Evolutionary conservation across 2,113 vertebrate species (phyloP).

Genomic region (Oreochromis spilurus): DNA sequence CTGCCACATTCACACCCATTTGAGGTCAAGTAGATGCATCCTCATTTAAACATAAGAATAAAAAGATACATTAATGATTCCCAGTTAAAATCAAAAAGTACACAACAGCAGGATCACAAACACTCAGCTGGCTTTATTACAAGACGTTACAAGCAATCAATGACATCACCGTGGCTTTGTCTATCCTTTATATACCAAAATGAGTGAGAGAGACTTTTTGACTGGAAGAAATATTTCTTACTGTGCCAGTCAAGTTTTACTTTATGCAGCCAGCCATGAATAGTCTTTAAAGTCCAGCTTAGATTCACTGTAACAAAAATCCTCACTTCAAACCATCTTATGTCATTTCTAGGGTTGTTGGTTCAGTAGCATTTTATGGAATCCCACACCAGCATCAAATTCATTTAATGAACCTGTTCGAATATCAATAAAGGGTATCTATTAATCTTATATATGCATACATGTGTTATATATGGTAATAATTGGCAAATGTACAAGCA

Average conservation of each 20-base stretch:
- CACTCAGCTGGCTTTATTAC: not conserved
- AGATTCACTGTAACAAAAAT: not conserved
- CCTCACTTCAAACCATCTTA: not conserved
- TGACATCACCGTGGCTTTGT: not conserved
- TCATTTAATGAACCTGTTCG: not conserved
- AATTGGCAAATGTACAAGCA: not conserved
- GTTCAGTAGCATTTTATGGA: not conserved
- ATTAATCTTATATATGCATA: not conserved
- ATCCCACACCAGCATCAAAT: not conserved
- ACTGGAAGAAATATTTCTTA: not conserved
- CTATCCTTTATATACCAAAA: not conserved
- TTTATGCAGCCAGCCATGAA: not conserved
- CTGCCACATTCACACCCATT: not conserved
- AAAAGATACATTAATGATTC: not conserved
- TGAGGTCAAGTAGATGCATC: not conserved
- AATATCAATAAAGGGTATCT: not conserved
- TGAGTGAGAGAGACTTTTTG: not conserved
- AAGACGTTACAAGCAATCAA: not conserved
- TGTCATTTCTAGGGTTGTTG: not conserved
- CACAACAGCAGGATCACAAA: not conserved
- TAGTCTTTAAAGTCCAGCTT: not conserved
- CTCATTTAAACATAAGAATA: not conserved
- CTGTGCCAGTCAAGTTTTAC: not conserved
- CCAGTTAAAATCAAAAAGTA: not conserved
- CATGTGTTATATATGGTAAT: not conserved